Evolutionary conservation across 2,888 invertebrate genomes (phyloP).

Genomic region (Clivina fossor): DNA sequence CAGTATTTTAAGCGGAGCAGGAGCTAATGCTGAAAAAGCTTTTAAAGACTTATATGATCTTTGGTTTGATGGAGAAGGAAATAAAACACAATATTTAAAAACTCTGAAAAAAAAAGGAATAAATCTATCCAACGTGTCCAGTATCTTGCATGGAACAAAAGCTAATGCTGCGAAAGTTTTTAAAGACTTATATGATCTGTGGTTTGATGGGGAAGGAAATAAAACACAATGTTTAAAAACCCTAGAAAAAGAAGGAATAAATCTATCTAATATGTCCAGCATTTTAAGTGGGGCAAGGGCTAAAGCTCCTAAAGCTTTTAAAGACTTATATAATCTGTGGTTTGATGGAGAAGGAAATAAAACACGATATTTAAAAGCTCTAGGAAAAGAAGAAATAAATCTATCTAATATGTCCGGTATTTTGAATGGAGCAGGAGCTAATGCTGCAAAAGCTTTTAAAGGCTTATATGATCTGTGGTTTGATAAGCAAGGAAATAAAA

Average conservation of each 20-base stretch:
- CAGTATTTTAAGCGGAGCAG: constrained; percentile 42
- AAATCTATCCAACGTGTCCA: constrained; percentile 32
- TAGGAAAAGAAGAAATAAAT: constrained; percentile 44
- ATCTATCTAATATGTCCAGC: constrained; percentile 33
- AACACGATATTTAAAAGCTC: constrained; percentile 43
- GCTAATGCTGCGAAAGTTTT: constrained; percentile 34
- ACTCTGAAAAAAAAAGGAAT: constrained; percentile 25
- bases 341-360: constrained; percentile 43
- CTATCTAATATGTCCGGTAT: constrained; percentile 41
- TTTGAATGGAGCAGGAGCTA: constrained; percentile 41
- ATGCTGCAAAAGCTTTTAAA: constrained; percentile 39
- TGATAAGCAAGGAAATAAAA: constrained; percentile 41
- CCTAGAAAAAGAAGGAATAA: constrained; percentile 34
- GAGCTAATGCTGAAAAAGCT: constrained; percentile 20
- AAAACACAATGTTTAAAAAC: constrained; percentile 36
- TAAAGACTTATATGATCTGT: constrained; percentile 36
- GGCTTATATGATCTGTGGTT: constrained; percentile 41
- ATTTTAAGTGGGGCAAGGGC: constrained; percentile 40
- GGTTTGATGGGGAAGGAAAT: constrained; percentile 34
- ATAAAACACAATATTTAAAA: constrained; percentile 19
- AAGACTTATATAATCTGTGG: constrained; percentile 45
- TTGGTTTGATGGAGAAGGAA: constrained; percentile 21
- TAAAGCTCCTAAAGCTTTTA: constrained; percentile 42
- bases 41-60: constrained; percentile 22
- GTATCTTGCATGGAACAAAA: constrained; percentile 35